phyloP scores from a whole-genome alignment of 2,888 invertebrate genomes.

The Cantharis lateralis region DNA sequence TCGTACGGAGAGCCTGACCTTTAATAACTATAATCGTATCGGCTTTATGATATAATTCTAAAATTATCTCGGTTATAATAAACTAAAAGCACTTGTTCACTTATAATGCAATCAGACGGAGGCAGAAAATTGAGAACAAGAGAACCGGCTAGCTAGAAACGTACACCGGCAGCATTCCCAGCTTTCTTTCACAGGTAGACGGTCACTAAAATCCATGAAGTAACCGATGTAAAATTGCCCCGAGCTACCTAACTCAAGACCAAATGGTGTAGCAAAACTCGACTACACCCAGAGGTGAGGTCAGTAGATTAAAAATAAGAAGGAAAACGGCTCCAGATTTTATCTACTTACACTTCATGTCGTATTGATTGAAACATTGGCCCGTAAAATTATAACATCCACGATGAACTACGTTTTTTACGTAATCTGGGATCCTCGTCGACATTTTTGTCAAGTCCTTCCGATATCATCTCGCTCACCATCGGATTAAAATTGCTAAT shows the following conservation, averaged over 20 bases:
- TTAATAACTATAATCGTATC: slow-evolving; percentile 36
- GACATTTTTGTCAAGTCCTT: not conserved
- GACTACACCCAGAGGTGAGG: slow-evolving; percentile 32
- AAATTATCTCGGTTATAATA: slow-evolving; percentile 40
- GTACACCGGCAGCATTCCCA: not conserved
- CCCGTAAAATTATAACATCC: slow-evolving; percentile 11
- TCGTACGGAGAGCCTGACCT: slow-evolving; percentile 22
- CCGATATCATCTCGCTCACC: not conserved
- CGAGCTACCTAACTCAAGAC: slow-evolving; percentile 27
- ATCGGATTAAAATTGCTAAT: not conserved
- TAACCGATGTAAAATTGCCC: slow-evolving; percentile 30
- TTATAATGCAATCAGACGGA: slow-evolving; percentile 41
- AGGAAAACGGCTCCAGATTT: slow-evolving; percentile 34
- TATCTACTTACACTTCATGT: slow-evolving; percentile 32
- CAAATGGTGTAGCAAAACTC: slow-evolving; percentile 26
- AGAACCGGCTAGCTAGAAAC: slow-evolving; percentile 5
- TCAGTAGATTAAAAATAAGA: slow-evolving; percentile 36
- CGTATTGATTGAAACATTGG: slow-evolving; percentile 36
- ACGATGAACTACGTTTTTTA: not conserved
- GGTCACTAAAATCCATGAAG: slow-evolving; percentile 34
- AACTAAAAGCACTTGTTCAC: slow-evolving; percentile 40
- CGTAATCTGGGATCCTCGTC: not conserved
- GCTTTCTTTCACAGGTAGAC: slow-evolving; percentile 24
- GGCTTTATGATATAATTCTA: slow-evolving; percentile 38
- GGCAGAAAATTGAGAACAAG: slow-evolving; percentile 24